Conservation (phyloP, 2,113 vertebrate species). For the Otocyon megalotis region DNA sequence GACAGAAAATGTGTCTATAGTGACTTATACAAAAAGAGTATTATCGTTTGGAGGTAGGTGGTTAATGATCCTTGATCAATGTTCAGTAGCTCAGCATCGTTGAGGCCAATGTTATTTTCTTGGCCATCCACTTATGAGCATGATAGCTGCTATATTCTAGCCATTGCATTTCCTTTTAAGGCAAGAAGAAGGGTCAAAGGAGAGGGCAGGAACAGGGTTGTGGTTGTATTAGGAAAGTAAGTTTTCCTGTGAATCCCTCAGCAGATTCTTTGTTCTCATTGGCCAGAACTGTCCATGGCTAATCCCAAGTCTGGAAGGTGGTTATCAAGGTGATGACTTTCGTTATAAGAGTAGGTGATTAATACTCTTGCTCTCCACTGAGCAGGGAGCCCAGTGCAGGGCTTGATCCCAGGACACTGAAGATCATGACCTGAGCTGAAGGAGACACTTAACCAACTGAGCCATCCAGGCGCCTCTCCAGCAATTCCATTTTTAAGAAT, state of each 20-base stretch:
- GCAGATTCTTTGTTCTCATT: conserved; percentile 26
- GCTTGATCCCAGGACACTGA: background rate
- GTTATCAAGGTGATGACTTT: background rate
- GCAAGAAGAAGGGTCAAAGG: background rate
- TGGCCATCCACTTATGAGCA: background rate
- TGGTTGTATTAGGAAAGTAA: background rate
- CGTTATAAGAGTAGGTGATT: background rate
- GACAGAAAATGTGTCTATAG: conserved; percentile 42
- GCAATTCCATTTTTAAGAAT: no score
- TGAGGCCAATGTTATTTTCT: background rate
- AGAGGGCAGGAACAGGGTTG: background rate
- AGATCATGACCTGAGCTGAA: background rate
- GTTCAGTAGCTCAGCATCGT: background rate
- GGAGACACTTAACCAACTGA: background rate
- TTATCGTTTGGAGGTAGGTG: background rate
- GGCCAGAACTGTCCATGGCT: background rate
- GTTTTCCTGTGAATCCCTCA: background rate
- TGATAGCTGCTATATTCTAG: background rate
- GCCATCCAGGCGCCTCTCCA: background rate
- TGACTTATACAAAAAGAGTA: background rate
- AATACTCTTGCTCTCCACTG: background rate
- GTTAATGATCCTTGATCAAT: conserved; percentile 28
- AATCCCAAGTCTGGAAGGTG: background rate
- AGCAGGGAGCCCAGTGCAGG: background rate
- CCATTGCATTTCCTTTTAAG: conserved; percentile 19